Evolutionary conservation across 1,140 invertebrate genomes (phyloP).

Genomic region (Maconellicoccus hirsutus): DNA sequence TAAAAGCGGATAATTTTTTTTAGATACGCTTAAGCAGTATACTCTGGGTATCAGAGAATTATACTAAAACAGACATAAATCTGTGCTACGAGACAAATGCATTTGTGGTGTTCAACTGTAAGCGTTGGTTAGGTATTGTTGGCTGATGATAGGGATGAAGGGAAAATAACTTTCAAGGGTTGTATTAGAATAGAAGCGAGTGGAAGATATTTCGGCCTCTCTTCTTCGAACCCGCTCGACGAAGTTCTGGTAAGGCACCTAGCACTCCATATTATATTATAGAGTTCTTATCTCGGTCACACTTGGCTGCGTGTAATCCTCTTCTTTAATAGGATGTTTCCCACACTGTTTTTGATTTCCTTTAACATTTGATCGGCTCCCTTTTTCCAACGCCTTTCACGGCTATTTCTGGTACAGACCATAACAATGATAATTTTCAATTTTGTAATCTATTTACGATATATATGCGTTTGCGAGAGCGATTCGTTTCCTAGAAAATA

Average conservation of each 20-base stretch:
- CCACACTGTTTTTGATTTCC: constrained; percentile 21
- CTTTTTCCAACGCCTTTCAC: background rate
- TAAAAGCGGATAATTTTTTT: constrained; percentile 9
- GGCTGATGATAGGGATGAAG: constrained; percentile 6
- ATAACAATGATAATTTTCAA: constrained; percentile 13
- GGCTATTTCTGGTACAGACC: background rate
- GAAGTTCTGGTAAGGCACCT: background rate
- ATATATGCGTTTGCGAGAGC: background rate
- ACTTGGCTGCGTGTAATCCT: constrained; percentile 21
- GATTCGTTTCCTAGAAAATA: background rate
- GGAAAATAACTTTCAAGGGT: constrained; percentile 19
- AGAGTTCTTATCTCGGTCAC: constrained; percentile 21
- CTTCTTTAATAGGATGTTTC: constrained; percentile 21
- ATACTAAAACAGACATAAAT: constrained; percentile 22
- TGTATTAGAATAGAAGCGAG: constrained; percentile 17
- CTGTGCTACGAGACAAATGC: constrained; percentile 19
- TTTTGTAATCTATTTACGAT: constrained; percentile 10
- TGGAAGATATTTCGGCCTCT: constrained; percentile 15
- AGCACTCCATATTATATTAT: constrained; percentile 14
- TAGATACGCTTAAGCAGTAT: constrained; percentile 20
- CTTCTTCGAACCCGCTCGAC: background rate
- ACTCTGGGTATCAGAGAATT: constrained; percentile 10
- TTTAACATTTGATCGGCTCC: constrained; percentile 18
- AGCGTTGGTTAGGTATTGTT: constrained; percentile 17
- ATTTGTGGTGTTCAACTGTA: constrained; percentile 21